phyloP scores from a whole-genome alignment of 2,888 invertebrate species.

The Hyles lineata region DNA sequence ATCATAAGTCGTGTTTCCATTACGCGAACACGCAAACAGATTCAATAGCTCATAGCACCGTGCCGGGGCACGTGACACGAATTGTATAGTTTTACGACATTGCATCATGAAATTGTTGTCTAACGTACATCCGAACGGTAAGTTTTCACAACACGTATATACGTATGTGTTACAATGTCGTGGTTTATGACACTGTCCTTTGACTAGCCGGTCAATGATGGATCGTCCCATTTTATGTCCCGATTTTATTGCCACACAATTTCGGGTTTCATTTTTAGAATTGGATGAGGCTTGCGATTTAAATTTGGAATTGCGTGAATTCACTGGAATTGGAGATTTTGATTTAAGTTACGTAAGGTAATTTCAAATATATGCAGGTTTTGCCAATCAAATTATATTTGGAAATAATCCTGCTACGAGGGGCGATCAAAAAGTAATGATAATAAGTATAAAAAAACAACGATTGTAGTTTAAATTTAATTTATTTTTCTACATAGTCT shows the following conservation, averaged over 20 bases:
- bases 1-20: constrained; percentile 42
- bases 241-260: constrained; percentile 2
- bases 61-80: constrained; percentile 51
- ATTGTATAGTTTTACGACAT: constrained; percentile 49
- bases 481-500: too few relatives aligned
- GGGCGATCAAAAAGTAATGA: too few relatives aligned
- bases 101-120: constrained; percentile 45
- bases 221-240: constrained; percentile 2
- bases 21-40: constrained; percentile 45
- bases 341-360: too few relatives aligned
- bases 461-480: too few relatives aligned
- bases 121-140: constrained; percentile 19
- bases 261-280: not conserved
- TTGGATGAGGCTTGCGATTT: not conserved
- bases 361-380: not conserved
- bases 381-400: too few relatives aligned
- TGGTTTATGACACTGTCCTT: constrained; percentile 12
- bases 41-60: constrained; percentile 50
- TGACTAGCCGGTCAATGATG: constrained; percentile 9
- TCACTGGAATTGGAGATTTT: not conserved
- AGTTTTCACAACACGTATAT: constrained; percentile 13
- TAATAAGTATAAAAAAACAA: too few relatives aligned
- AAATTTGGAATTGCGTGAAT: not conserved
- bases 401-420: too few relatives aligned
- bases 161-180: not conserved